These are phyloP conservation scores for Leistus spinibarbis DNA, from an alignment of 2,888 invertebrate species.

Conservation along the genomic window DNA sequence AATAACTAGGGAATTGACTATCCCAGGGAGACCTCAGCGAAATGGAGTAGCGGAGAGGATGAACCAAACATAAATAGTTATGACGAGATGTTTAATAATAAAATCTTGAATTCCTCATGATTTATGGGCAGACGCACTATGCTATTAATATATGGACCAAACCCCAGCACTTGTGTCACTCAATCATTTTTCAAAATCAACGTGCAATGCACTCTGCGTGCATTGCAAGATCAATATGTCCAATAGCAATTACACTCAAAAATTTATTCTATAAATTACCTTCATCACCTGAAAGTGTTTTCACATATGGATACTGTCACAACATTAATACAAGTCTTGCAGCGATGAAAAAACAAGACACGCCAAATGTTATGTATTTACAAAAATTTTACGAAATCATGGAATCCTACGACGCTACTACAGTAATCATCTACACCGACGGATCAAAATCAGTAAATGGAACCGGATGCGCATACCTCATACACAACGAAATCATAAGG, in stretches of 20 bases:
- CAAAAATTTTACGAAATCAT: neutral
- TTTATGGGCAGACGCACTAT: neutral
- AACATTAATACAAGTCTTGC: neutral
- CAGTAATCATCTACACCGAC: neutral
- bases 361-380: neutral
- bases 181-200: neutral
- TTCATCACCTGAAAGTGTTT: neutral
- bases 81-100: neutral
- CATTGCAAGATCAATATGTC: neutral
- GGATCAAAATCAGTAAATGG: neutral
- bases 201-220: neutral
- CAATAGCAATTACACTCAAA: neutral
- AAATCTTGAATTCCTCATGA: neutral
- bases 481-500: neutral
- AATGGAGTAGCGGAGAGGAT: conserved; percentile 16
- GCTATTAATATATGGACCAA: neutral
- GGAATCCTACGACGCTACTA: neutral
- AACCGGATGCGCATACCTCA: neutral
- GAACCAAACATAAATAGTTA: neutral
- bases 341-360: neutral
- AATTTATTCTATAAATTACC: neutral
- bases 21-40: neutral
- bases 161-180: neutral
- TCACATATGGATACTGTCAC: neutral
- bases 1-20: too few species aligned